Conservation (phyloP, 35 echinoderm and acorn worm genomes). For the Heliocidaris tuberculata region DNA sequence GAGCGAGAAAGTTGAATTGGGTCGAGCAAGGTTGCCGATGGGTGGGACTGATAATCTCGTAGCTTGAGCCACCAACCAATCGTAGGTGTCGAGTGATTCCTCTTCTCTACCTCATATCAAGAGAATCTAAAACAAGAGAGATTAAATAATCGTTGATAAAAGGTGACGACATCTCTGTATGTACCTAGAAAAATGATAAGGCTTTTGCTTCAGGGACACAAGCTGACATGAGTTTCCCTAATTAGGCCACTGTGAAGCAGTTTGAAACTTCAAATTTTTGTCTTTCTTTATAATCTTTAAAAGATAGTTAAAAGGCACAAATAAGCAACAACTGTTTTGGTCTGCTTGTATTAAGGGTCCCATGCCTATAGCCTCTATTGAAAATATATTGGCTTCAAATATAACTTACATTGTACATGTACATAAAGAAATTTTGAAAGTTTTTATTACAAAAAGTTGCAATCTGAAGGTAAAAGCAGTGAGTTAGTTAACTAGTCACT, state of each 20-base stretch:
- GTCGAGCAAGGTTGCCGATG: not conserved
- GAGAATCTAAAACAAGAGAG: not conserved
- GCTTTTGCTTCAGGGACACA: not conserved
- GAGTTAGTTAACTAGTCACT: too few relatives aligned
- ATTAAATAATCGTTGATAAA: conserved; percentile 2
- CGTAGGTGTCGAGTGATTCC: not conserved
- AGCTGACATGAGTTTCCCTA: not conserved
- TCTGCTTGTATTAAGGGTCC: too few relatives aligned
- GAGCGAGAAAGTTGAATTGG: not conserved
- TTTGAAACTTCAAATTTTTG: not conserved
- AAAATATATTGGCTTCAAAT: too few relatives aligned
- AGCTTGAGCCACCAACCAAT: not conserved
- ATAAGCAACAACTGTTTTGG: too few relatives aligned
- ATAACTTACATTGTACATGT: too few relatives aligned
- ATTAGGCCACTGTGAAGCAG: not conserved
- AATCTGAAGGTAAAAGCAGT: too few relatives aligned
- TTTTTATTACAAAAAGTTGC: too few relatives aligned
- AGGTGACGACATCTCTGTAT: not conserved
- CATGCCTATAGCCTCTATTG: too few relatives aligned
- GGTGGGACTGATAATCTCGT: not conserved
- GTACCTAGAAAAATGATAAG: not conserved
- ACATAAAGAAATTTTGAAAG: too few relatives aligned
- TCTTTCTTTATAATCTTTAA: not conserved
- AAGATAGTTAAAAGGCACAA: too few relatives aligned
- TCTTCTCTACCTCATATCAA: not conserved